phyloP scores from a whole-genome alignment of 2,888 invertebrate genomes.

The Drosophila borborema region DNA sequence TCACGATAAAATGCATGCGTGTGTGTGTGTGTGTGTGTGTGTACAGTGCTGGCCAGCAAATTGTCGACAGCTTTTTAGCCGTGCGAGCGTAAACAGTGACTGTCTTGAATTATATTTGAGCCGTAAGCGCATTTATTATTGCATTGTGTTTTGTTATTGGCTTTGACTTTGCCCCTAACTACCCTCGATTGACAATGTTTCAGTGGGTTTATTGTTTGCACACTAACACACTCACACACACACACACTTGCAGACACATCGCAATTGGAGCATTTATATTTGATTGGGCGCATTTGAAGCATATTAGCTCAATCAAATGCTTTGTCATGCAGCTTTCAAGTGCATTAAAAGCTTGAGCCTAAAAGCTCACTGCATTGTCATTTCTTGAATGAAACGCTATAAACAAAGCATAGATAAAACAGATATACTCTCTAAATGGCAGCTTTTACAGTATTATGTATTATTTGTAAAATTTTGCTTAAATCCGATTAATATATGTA shows the following conservation, averaged over 20 bases:
- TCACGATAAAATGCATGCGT: conserved; percentile 48
- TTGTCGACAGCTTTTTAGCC: conserved; percentile 44
- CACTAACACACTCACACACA: conserved; percentile 18
- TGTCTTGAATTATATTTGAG: conserved; percentile 40
- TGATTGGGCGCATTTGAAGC: not conserved
- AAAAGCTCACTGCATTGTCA: not conserved
- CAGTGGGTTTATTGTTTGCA: conserved; percentile 63
- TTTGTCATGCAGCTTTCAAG: conserved; percentile 19
- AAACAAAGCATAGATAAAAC: not conserved
- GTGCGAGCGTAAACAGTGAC: conserved; percentile 44
- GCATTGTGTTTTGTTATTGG: conserved; percentile 27
- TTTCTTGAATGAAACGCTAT: not conserved
- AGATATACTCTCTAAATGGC: not conserved
- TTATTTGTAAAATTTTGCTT: not conserved
- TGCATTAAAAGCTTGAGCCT: conserved; percentile 1
- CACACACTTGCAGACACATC: conserved; percentile 21
- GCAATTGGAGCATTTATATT: conserved; percentile 68
- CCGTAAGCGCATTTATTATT: conserved; percentile 25
- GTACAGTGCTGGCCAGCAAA: conserved; percentile 52
- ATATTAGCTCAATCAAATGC: conserved; percentile 10
- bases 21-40: conserved; percentile 15
- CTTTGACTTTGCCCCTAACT: conserved; percentile 41
- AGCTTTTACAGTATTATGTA: not conserved
- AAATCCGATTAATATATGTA: not conserved
- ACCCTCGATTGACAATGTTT: conserved; percentile 70